Evolutionary conservation across 1,140 invertebrate species (phyloP), one percentile per base, ranked within the genome.

Genomic region (Neodiprion virginianus): DNA sequence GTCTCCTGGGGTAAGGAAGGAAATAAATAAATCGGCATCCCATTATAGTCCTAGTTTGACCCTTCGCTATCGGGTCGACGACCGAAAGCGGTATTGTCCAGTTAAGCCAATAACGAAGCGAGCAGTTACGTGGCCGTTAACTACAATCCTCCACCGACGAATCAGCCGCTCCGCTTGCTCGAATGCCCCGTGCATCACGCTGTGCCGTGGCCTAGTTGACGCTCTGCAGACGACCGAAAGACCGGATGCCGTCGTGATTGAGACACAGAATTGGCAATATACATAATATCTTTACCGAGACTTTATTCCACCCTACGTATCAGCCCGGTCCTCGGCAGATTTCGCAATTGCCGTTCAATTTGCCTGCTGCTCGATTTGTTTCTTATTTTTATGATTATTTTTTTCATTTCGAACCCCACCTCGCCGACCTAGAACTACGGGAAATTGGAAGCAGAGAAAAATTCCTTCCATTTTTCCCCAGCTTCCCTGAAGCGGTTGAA

Each of bases 401-500:
- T 40, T 40, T 40, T 40, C 5, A 40, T 40, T 40, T 4, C 5
- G 1, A 40, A 40, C 28, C 28, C 28, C 28, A 40, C 1, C 28
- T 40, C 28, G 5, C 5, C 28, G 5, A 5, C 28, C 28, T 40
- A 3, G 28, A 40, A 1, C 28, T 40, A 40, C 5, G 5, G 28
- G 5, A 1, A 40, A 40, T 5, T 40, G 28, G 28, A 40, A 2
- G 5, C 5, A 40, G 28, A 40, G 5, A 40, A 40, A 40, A 40
- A 3, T 40, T 40, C 1, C 68, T 47, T 72, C 21, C 14, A 67
- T n/a, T 67, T 67, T 48, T 11, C 80, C 81, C 8, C 65, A 87
- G 85, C 21, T 14, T 78, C 82, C 0, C 74, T 86, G 28, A 84
- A 77, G 61, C 80, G 74, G 75, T 47, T 86, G 8, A 83, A 81